Evolutionary conservation across 2,113 vertebrate species (phyloP), one percentile per base, ranked within the genome.

Genomic region (Siphamia tubifer): DNA sequence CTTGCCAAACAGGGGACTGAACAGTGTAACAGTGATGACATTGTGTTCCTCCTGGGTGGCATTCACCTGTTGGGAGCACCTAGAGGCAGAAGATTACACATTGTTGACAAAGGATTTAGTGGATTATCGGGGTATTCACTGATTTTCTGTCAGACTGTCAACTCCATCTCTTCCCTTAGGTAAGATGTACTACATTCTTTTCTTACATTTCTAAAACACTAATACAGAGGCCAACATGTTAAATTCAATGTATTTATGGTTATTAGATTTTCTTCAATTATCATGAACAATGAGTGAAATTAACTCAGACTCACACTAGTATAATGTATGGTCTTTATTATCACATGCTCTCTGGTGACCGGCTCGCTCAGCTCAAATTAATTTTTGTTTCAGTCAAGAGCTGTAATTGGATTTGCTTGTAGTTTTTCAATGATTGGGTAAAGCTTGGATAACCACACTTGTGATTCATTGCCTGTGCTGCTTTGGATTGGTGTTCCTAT

Each of bases 61-160:
- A 23, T 93, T 92, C 1, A 90, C 71, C 21, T 93, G 91, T 66
- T 94, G 91, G 27, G 93, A 93, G 79, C 97, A 99, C 78, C 93
- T 94, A 58, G 42, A 30, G 35, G 47, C 4, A 68, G 11, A 68
- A 54, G 23, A 58, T 68, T 60, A 47, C 1, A 20, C 21, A n/a
- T 12, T 51, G 35, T 77, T 81, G 62, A 70, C n/a, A 65, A 36
- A 47, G n/a, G 12, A 6, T 6, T 52, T 25, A 48, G 0, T 8
- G 30, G 39, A 67, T 62, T 45, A 65, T n/a, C 0, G 12, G 56
- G 23, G n/a, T 47, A 13, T 64, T 78, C 35, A 8, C 35, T 12
- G 3, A 23, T 11, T 36, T 16, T 55, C 45, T 32, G 25, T 67
- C 36, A 20, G 42, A 45, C 36, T 28, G 17, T 4, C 3, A 2